phyloP scores from a whole-genome alignment of 2,113 vertebrate species.

The human (Homo sapiens) region DNA sequence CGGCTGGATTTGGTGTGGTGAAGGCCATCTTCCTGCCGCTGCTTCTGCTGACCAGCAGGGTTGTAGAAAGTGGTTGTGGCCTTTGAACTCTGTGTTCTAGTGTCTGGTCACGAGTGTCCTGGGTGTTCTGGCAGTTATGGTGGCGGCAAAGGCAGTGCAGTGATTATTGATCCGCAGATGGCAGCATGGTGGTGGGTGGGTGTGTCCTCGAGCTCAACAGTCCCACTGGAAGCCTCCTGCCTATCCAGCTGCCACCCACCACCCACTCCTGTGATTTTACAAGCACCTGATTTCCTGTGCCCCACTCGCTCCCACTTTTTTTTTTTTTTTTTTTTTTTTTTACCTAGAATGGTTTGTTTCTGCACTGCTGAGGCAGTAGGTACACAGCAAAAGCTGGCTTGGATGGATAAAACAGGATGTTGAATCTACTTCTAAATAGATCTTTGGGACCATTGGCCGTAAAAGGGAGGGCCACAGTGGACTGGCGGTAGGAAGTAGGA shows the following conservation, averaged over 20 bases:
- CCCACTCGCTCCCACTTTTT: background rate
- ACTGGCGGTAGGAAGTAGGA: too few relatives aligned
- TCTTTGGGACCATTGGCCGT: background rate
- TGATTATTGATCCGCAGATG: background rate
- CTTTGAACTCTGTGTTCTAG: background rate
- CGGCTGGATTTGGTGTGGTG: background rate
- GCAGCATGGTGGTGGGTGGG: fast-evolving
- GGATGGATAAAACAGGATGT: background rate
- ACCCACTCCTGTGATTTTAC: background rate
- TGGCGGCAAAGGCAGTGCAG: background rate
- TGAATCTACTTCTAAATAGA: background rate
- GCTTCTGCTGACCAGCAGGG: background rate
- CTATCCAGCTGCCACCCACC: background rate
- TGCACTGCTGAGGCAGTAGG: background rate
- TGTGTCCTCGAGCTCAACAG: background rate
- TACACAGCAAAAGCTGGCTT: background rate
- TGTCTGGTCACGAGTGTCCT: background rate
- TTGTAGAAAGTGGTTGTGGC: background rate
- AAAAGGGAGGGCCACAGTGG: background rate
- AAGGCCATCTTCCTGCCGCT: background rate
- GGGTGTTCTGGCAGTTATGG: background rate
- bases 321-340: background rate
- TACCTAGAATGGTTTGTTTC: background rate
- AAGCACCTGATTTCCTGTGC: background rate
- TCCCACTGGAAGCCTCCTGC: background rate